These are phyloP conservation scores for Chamaea fasciata DNA, from an alignment of 2,113 vertebrate species.

Conservation along the genomic window DNA sequence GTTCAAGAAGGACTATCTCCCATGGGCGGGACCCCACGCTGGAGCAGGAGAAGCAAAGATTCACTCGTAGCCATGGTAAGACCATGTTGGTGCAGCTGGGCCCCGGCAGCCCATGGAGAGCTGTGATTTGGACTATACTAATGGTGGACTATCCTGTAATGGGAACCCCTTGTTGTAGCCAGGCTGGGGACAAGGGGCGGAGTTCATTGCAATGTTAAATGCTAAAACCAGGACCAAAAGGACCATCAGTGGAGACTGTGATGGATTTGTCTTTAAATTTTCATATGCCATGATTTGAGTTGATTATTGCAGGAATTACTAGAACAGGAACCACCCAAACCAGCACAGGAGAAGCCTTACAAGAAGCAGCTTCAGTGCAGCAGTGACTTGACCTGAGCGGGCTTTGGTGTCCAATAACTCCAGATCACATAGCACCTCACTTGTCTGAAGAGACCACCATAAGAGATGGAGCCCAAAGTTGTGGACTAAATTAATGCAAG, in stretches of 20 bases:
- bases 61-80: too few relatives aligned
- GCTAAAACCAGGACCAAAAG: background rate
- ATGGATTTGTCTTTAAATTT: background rate
- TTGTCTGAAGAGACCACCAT: too few relatives aligned
- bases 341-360: background rate
- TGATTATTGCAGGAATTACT: background rate
- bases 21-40: rapidly evolving
- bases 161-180: background rate
- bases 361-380: background rate
- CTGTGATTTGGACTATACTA: background rate
- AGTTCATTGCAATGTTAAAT: background rate
- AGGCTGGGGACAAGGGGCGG: background rate
- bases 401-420: background rate
- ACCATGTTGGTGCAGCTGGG: background rate
- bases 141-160: background rate
- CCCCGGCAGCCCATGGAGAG: background rate
- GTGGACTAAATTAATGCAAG: background rate
- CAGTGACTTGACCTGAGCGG: background rate
- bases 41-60: background rate
- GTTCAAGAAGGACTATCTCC: background rate
- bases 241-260: background rate
- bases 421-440: background rate
- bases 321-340: rapidly evolving
- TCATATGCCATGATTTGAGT: background rate
- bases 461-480: background rate